phyloP scores from a whole-genome alignment of 2,113 vertebrate species.

The Perccottus glenii region DNA sequence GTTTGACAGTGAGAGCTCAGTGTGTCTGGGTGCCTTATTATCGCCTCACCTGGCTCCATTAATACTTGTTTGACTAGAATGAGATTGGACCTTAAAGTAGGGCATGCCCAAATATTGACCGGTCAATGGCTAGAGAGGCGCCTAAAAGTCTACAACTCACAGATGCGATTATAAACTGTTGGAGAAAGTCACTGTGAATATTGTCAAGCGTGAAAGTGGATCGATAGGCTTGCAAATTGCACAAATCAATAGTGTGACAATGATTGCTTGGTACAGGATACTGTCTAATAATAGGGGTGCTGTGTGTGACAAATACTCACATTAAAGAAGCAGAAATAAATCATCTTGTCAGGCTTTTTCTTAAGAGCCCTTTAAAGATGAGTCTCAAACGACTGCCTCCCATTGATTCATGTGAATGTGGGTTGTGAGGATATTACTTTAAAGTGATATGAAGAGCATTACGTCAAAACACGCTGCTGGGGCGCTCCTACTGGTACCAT shows the following conservation, averaged over 20 bases:
- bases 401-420: conserved; percentile 4
- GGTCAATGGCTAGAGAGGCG: conserved; percentile 2
- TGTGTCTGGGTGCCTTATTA: conserved; percentile 61
- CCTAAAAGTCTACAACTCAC: conserved; percentile 27
- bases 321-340: conserved; percentile 36
- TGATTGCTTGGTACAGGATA: conserved; percentile 33
- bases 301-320: conserved; percentile 12
- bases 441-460: not conserved
- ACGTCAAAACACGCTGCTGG: not conserved
- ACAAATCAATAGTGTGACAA: conserved; percentile 22
- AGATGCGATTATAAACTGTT: not conserved
- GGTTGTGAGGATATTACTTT: not conserved
- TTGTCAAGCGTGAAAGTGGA: conserved; percentile 23
- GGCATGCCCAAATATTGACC: conserved; percentile 48
- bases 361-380: conserved; percentile 2
- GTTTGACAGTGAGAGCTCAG: conserved; percentile 27
- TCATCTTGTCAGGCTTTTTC: not conserved
- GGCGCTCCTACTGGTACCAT: too few relatives aligned
- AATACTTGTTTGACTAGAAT: conserved; percentile 60
- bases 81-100: conserved; percentile 35
- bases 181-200: conserved; percentile 28
- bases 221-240: conserved; percentile 41
- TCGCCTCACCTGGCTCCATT: conserved; percentile 55
- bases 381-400: conserved; percentile 1
- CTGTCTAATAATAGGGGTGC: conserved; percentile 8